Conservation (phyloP, 2,888 invertebrate genomes). For the Stenolophus ochropezus region DNA sequence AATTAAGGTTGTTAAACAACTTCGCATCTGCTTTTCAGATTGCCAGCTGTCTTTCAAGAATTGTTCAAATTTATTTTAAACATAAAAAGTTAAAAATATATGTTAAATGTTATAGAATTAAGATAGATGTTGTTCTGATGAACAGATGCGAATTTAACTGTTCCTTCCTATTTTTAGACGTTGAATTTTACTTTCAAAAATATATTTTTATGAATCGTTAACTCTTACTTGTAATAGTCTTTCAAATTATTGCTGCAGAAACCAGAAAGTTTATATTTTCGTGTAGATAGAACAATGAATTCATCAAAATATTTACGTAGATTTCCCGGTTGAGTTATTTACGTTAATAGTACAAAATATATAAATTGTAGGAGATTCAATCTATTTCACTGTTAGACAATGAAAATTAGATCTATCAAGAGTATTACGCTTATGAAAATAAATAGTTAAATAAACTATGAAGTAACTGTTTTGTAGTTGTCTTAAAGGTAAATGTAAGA, state of each 20-base stretch:
- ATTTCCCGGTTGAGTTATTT: constrained; percentile 33
- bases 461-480: constrained; percentile 55
- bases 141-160: constrained; percentile 45
- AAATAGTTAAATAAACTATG: constrained; percentile 44
- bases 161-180: constrained; percentile 58
- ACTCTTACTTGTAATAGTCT: constrained; percentile 36
- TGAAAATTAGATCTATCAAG: constrained; percentile 51
- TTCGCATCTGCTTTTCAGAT: constrained; percentile 28
- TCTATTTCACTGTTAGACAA: constrained; percentile 58
- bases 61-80: constrained; percentile 1
- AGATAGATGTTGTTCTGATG: constrained; percentile 12
- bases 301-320: constrained; percentile 27
- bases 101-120: constrained; percentile 25
- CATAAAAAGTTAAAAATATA: constrained; percentile 10
- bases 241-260: constrained; percentile 43
- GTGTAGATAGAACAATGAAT: constrained; percentile 45
- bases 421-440: constrained; percentile 54
- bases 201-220: constrained; percentile 59
- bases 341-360: constrained; percentile 55
- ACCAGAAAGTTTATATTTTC: constrained; percentile 49
- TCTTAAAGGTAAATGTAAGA: constrained; percentile 11
- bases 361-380: constrained; percentile 50
- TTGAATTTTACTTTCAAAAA: constrained; percentile 52
- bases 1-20: constrained; percentile 50
- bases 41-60: constrained; percentile 25